Base-by-base conservation (phyloP, 2,888 invertebrate species). In the Spisula solida region DNA sequence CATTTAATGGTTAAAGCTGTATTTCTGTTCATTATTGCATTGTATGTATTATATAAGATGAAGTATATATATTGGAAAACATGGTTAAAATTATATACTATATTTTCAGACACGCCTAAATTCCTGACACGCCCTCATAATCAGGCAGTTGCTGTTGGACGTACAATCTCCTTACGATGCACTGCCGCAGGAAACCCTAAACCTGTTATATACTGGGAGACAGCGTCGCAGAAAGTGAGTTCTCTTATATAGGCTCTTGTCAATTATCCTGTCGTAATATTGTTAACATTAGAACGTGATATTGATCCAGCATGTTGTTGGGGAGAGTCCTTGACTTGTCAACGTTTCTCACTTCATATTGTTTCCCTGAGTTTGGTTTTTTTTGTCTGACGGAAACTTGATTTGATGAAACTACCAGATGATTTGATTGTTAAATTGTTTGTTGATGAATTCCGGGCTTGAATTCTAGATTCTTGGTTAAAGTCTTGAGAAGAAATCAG, bases 161-260 rank as follows among this genome's bases (percentile, higher is more conserved):
- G 94, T 48, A 94, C 94, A 16, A 98, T 98, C 34, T 98, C 98
- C 88, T 98, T 99, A 96, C 98, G 98, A 86, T 99, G 99, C 96
- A 98, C 98, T 94, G 99, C 99, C 18, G 98, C 98, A 90, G 99
- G 99, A 86, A 98, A 98, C 95, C 99, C 99, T 2, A 98, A 98
- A 90, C 99, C 99, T 0, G 98, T 99, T 25, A 98, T 99, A 8
- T 99, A 98, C 97, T 99, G 99, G 99, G 98, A 88, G 29, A 90
- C 88, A 1, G 88, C 88, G 31, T 88, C 90, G 25, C 86, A 88
- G 41, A 31, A 55, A n/a, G 85, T 85, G 51, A 79, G 79, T 79
- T 8, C 8, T 48, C 10, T 34, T 25, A 25, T n/a, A 6, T 66
- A 25, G 60, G 10, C 25, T 66, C 0, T 6, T 66, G 60, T 66